phyloP scores from a whole-genome alignment of 1,140 invertebrate genomes.

The Camponotus pennsylvanicus region DNA sequence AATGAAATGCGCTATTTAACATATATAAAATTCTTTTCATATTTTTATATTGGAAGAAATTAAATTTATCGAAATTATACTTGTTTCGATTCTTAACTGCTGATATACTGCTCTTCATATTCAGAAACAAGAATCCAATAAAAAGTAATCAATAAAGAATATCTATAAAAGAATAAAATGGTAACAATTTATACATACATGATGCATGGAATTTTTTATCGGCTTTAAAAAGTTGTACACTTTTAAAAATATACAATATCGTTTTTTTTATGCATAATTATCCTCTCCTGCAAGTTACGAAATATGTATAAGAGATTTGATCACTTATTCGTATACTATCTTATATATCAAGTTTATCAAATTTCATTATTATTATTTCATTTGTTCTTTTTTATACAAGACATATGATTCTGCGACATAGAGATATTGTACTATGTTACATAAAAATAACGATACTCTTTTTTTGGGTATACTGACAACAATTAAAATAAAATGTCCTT shows the following conservation, averaged over 20 bases:
- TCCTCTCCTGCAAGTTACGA: conserved; percentile 5
- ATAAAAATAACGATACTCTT: conserved; percentile 36
- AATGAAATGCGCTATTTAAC: conserved; percentile 61
- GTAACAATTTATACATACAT: conserved; percentile 3
- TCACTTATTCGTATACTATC: not conserved
- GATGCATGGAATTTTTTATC: conserved; percentile 18
- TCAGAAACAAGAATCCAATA: not conserved
- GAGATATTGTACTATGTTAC: conserved; percentile 1
- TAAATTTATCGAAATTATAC: not conserved
- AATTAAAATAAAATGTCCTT: conserved; percentile 39
- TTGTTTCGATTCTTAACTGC: not conserved
- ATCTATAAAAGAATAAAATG: conserved; percentile 8
- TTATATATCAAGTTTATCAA: not conserved
- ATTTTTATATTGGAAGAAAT: not conserved
- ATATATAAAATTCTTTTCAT: not conserved
- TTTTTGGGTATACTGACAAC: conserved; percentile 46
- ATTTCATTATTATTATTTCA: conserved; percentile 25
- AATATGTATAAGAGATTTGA: not conserved
- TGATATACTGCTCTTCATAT: not conserved
- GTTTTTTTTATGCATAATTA: conserved; percentile 25
- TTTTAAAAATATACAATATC: conserved; percentile 25
- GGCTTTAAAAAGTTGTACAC: conserved; percentile 6
- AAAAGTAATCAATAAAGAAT: not conserved
- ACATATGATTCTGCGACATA: conserved; percentile 24
- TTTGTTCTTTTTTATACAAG: not conserved